Base-by-base conservation (phyloP, 2,888 invertebrate genomes). In the Epinotia bilunana region DNA sequence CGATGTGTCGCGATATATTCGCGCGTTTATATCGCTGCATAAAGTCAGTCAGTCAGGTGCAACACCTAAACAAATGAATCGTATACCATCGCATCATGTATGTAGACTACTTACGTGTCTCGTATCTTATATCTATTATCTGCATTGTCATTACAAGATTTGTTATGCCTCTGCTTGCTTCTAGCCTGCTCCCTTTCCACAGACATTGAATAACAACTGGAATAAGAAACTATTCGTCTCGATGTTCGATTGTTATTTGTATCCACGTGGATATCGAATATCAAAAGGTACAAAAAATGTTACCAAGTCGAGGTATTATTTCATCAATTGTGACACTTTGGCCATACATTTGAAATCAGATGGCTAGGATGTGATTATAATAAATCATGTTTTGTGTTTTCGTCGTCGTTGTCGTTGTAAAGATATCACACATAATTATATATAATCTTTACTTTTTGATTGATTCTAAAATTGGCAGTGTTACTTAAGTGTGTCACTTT, bases 201-300 rank as follows among this genome's bases (percentile, higher is more conserved):
- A 60, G 46, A 60, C 60, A 60, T 69, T 60, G 60, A 69, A 69
- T 69, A 7, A 69, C 58, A 69, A 46, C 57, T 58, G 12, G 23
- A 7, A 28, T 13, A n/a, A 60, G 46, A 60, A 69, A 69, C 69
- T 46, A 69, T 60, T 69, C 46, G 58, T 43, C 23, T 60, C 18
- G 13, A 55, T 57, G 58, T 43, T 55, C 18, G 28, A 69, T 58
- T 68, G 57, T 58, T 58, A 55, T 63, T 67, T 67, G 39, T 20
- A 28, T 39, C 33, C 53, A 46, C 18, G 55, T 39, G 20, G 67
- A 67, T 57, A 61, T 61, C n/a, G 28, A 28, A 39, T 61, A n/a
- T 28, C 33, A n/a, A 39, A 39, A 65, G n/a, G n/a, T 23, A 23
- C 23, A 64, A 64, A 64, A 39, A 63, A 18, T 20, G 12, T 3